Conservation (phyloP, 2,888 invertebrate genomes). For the Zygaena filipendulae region DNA sequence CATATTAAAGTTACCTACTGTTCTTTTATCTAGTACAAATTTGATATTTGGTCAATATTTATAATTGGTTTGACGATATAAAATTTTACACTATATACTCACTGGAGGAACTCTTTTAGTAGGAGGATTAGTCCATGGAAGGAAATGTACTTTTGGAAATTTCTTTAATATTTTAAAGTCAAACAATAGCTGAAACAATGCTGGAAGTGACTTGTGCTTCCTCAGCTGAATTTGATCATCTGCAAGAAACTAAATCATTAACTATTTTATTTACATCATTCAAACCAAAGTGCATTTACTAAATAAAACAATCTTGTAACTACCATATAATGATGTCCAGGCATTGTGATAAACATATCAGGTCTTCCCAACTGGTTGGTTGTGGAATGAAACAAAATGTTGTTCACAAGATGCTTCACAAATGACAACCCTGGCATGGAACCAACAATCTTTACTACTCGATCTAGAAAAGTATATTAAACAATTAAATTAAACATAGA, state of each 20-base stretch:
- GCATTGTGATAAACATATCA: constrained; percentile 71
- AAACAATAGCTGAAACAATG: constrained; percentile 77
- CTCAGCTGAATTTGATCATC: constrained; percentile 64
- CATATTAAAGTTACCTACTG: background rate
- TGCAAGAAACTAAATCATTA: constrained; percentile 63
- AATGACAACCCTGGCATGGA: constrained; percentile 66
- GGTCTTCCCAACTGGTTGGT: constrained; percentile 68
- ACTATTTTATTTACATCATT: too few species aligned
- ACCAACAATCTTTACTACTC: constrained; percentile 69
- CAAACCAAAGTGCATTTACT: background rate
- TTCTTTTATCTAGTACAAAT: background rate
- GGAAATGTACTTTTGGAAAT: constrained; percentile 72
- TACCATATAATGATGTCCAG: constrained; percentile 72
- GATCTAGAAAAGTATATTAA: constrained; percentile 48
- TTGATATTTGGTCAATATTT: too few species aligned
- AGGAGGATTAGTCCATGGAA: constrained; percentile 69
- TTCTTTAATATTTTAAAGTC: constrained; percentile 69
- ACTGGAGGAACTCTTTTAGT: constrained; percentile 30
- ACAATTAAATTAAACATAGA: too few species aligned
- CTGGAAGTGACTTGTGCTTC: constrained; percentile 68
- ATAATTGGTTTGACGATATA: background rate
- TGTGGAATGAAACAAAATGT: constrained; percentile 68
- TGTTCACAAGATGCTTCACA: constrained; percentile 71
- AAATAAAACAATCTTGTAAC: constrained; percentile 18
- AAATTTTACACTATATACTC: constrained; percentile 24